Evolutionary conservation across 2,113 vertebrate genomes (phyloP).

Genomic region (Melanotaenia duboulayi): DNA sequence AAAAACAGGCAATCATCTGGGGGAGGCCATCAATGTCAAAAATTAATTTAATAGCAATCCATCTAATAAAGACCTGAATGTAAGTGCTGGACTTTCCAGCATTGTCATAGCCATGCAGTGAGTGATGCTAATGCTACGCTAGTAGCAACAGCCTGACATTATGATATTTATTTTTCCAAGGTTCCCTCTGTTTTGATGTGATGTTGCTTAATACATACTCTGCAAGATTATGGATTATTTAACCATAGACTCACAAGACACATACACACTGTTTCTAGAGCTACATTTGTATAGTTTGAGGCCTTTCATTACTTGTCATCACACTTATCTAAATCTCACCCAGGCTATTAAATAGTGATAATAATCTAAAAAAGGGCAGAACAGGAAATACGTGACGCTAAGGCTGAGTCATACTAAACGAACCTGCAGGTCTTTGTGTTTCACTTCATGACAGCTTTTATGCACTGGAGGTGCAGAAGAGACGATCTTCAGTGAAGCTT

Average conservation of each 20-base stretch:
- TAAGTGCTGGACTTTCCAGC: neutral
- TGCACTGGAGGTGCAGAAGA: constrained; percentile 18
- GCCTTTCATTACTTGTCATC: constrained; percentile 2
- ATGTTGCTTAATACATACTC: neutral
- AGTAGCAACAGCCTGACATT: neutral
- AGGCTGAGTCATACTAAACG: neutral
- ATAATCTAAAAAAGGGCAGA: constrained; percentile 13
- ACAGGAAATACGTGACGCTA: constrained; percentile 27
- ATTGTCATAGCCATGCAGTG: no score
- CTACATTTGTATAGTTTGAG: neutral
- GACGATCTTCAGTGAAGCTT: constrained; percentile 27
- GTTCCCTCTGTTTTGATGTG: neutral
- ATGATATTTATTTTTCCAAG: neutral
- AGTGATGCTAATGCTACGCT: neutral
- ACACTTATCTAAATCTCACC: constrained; percentile 6
- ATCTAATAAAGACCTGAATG: neutral
- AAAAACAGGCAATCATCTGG: neutral
- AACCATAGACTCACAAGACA: neutral
- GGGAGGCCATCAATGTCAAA: neutral
- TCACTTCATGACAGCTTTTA: constrained; percentile 20
- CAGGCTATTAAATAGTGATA: neutral
- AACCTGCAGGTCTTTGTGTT: constrained; percentile 13
- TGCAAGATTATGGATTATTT: constrained; percentile 4
- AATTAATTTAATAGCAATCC: neutral
- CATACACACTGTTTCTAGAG: neutral